Percentiles rank a stretch among this genome's conserved stretches.
Evolutionary conservation across 2,797 vertebrate species (phyloP).

Genomic region (Brachymystax lenok): DNA sequence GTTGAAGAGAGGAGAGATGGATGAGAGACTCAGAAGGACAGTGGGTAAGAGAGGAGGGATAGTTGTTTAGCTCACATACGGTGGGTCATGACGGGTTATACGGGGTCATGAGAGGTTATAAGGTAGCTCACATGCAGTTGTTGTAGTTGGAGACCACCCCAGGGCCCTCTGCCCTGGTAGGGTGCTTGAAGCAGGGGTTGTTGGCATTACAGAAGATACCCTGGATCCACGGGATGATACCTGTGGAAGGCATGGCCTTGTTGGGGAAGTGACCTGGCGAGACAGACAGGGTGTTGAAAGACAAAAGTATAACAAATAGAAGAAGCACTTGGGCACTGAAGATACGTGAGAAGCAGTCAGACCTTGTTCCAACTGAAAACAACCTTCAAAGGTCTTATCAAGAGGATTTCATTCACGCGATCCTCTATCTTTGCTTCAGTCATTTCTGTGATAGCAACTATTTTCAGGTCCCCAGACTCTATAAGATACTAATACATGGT

Average conservation of each 20-base stretch:
- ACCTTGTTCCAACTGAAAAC: too few relatives aligned
- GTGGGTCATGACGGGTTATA: too few relatives aligned
- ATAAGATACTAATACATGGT: neutral
- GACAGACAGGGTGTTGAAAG: neutral
- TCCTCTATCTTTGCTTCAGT: too few relatives aligned
- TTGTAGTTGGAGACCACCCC: constrained; percentile 95
- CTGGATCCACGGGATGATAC: constrained; percentile 92
- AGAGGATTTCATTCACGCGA: too few relatives aligned
- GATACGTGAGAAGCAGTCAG: neutral
- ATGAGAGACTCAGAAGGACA: too few relatives aligned
- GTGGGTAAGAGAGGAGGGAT: too few relatives aligned
- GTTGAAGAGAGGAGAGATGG: too few relatives aligned
- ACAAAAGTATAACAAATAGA: neutral
- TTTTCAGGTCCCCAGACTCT: too few relatives aligned
- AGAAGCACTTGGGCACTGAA: neutral
- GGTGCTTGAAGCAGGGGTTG: constrained; percentile 91
- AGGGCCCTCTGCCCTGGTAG: constrained; percentile 86
- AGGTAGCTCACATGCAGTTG: constrained; percentile 85
- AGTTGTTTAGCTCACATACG: too few relatives aligned
- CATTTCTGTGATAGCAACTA: too few relatives aligned
- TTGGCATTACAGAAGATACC: constrained; percentile 95
- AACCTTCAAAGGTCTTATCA: too few relatives aligned
- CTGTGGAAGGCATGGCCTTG: constrained; percentile 96
- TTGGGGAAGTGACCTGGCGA: constrained; percentile 94
- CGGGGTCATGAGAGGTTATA: too few relatives aligned